Base-by-base conservation (phyloP, 2,113 vertebrate species). In the Argyrosomus japonicus region DNA sequence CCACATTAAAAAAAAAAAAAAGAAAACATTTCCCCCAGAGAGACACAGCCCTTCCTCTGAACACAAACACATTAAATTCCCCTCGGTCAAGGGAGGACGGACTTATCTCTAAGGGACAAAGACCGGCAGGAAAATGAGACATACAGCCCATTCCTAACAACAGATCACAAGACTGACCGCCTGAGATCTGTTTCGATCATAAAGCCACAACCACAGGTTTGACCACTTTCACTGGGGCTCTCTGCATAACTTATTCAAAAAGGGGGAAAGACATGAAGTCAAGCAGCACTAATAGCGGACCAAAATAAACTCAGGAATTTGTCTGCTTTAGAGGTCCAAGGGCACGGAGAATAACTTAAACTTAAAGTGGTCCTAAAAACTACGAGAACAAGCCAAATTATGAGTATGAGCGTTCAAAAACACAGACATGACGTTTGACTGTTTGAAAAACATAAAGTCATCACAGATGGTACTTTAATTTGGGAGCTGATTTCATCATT, bases 241-340 rank as follows among this genome's bases (percentile, higher is more conserved):
- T 51, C 40, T 69, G 45, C 61, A 65, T 75, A 87, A 88, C 80
- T 84, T 77, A 85, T 85, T 84, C 70, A 87, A 61, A 81, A 36
- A 36, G 75, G 77, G 61, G 68, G 81, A 48, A 50, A 77, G 58
- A 40, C 68, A 68, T 71, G 21, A 87, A 85, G 79, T 81, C 67
- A 85, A 84, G 82, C 78, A 78, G 88, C 72, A 86, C 68, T 79
- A 89, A 85, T 77, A 64, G 68, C 0, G 57, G 86, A 82, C 89
- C 57, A 82, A 92, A 92, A 92, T 88, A 93, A 90, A 87, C 88
- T 75, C 56, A 18, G 88, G 91, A 88, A 91, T 91, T 65, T 47
- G 43, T 61, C 69, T 79, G 73, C 71, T 61, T 77, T 80, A 56
- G 32, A 43, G 63, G 62, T 71, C 40, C 74, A 81, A 81, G 54